Percentiles rank a stretch among this genome's conserved stretches.
phyloP scores from a whole-genome alignment of 1,140 invertebrate species.

The Leptopilina clavipes region DNA sequence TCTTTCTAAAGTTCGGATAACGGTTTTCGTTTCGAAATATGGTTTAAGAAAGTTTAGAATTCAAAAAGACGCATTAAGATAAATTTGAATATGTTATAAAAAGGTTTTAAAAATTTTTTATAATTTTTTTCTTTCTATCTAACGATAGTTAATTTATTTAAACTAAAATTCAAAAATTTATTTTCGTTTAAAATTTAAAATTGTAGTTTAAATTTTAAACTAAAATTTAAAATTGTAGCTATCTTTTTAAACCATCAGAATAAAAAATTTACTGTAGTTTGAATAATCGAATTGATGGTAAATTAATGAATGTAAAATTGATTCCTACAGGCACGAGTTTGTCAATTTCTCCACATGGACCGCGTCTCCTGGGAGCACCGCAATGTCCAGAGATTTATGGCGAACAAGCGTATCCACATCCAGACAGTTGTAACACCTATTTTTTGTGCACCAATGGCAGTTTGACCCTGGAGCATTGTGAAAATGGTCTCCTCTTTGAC shows the following conservation, averaged over 20 bases:
- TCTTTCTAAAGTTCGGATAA: too few relatives aligned
- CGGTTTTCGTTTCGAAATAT: too few relatives aligned
- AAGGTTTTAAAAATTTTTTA: too few relatives aligned
- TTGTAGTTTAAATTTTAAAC: too few relatives aligned
- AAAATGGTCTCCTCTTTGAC: conserved; percentile 93
- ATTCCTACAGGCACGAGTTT: background rate
- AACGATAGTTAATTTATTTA: too few relatives aligned
- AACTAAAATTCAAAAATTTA: background rate
- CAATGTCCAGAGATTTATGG: conserved; percentile 82
- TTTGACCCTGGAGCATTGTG: conserved; percentile 90
- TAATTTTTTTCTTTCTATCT: too few relatives aligned
- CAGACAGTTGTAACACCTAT: conserved; percentile 89
- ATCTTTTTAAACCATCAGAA: too few relatives aligned
- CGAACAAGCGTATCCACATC: conserved; percentile 87
- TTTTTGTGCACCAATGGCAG: conserved; percentile 94
- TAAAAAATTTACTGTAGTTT: too few relatives aligned
- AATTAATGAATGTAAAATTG: background rate
- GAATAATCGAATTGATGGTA: background rate
- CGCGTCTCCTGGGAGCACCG: conserved; percentile 66
- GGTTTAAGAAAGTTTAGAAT: too few relatives aligned
- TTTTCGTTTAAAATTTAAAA: too few relatives aligned
- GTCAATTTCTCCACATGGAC: conserved; percentile 39
- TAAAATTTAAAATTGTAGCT: too few relatives aligned
- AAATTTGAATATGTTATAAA: background rate
- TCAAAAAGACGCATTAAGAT: too few relatives aligned